These are phyloP conservation scores for Boleophthalmus pectinirostris DNA, from an alignment of 2,113 vertebrate genomes.

Conservation along the genomic window DNA sequence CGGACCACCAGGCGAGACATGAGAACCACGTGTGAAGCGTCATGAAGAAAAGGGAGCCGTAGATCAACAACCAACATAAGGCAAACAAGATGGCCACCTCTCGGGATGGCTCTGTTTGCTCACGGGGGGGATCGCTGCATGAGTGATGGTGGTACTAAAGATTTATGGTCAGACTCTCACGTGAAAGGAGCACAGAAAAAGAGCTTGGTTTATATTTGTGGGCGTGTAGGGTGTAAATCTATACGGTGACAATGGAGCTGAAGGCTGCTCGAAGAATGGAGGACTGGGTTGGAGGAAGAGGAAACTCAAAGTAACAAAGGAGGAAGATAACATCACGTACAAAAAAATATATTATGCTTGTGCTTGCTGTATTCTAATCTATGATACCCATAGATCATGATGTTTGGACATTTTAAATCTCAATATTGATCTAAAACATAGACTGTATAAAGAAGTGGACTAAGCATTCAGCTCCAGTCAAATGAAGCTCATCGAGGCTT, in stretches of 20 bases:
- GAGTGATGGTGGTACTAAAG: neutral
- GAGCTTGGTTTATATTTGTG: neutral
- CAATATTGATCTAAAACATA: too few relatives aligned
- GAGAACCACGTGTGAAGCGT: slow-evolving; percentile 14
- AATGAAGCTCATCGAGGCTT: too few relatives aligned
- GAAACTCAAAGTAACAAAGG: too few relatives aligned
- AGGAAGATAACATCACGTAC: too few relatives aligned
- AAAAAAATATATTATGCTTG: too few relatives aligned
- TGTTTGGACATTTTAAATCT: too few relatives aligned
- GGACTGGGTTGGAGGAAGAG: too few relatives aligned
- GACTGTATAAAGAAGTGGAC: too few relatives aligned
- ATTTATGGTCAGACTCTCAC: neutral
- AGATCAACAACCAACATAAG: neutral
- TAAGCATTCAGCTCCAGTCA: too few relatives aligned
- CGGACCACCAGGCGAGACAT: neutral
- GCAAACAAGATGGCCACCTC: neutral
- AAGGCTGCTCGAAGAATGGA: neutral
- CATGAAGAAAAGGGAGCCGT: neutral
- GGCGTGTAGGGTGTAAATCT: neutral
- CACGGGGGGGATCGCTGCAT: neutral
- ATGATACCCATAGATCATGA: too few relatives aligned
- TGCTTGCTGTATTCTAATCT: too few relatives aligned
- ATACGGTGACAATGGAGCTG: neutral
- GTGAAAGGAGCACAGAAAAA: neutral
- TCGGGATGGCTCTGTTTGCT: neutral